Percentiles rank a stretch among this genome's conserved stretches.
These are phyloP conservation scores for Stomatorhinus walkeri DNA, from an alignment of 2,797 vertebrate species.

Conservation along the genomic window DNA sequence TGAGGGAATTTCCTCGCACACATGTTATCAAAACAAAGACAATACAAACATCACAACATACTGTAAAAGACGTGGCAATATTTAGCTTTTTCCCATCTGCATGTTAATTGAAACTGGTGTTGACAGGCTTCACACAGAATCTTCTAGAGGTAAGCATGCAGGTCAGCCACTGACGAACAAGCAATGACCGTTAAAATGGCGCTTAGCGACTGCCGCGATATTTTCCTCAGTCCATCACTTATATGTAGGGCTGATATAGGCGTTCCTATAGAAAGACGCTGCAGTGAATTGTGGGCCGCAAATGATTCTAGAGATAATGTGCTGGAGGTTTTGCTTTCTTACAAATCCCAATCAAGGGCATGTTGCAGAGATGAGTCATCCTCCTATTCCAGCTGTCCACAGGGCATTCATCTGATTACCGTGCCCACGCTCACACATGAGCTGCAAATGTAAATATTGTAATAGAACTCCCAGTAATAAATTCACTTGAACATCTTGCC, in stretches of 20 bases:
- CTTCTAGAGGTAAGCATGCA: neutral
- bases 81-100: neutral
- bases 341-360: slow-evolving; percentile 62
- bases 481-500: slow-evolving; percentile 48
- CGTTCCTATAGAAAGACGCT: slow-evolving; percentile 37
- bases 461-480: slow-evolving; percentile 62
- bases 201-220: neutral
- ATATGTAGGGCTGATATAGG: neutral
- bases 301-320: slow-evolving; percentile 53
- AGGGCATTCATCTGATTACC: slow-evolving; percentile 68
- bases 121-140: neutral
- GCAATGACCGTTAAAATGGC: neutral
- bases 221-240: neutral
- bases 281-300: slow-evolving; percentile 50
- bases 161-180: neutral
- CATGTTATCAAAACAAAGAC: neutral
- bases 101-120: neutral
- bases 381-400: slow-evolving; percentile 69
- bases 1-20: slow-evolving; percentile 3
- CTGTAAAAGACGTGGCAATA: neutral
- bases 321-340: slow-evolving; percentile 48
- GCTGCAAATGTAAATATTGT: slow-evolving; percentile 70
- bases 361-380: slow-evolving; percentile 69
- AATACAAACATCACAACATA: neutral
- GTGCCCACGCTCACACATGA: slow-evolving; percentile 61